These are phyloP conservation scores for Aricia agestis DNA, from an alignment of 1,140 invertebrate species.

Conservation along the genomic window DNA sequence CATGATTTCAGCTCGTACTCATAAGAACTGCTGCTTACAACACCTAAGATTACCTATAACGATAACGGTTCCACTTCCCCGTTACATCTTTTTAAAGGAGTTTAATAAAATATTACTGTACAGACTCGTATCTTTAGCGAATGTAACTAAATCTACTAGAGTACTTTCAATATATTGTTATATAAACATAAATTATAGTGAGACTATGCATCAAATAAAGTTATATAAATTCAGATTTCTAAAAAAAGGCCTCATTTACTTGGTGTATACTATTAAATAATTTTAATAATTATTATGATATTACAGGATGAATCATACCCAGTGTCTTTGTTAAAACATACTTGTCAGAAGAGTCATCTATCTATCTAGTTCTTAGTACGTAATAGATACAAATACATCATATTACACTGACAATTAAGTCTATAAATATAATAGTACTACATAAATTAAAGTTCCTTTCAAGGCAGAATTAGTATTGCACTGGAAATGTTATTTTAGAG, in stretches of 20 bases:
- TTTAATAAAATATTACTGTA: slow-evolving; percentile 6
- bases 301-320: slow-evolving; percentile 9
- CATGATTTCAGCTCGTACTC: slow-evolving; percentile 63
- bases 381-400: neutral
- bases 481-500: too few relatives aligned
- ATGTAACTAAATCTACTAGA: slow-evolving; percentile 11
- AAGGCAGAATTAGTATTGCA: too few relatives aligned
- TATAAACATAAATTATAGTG: neutral
- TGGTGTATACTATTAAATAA: slow-evolving; percentile 39
- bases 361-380: too few relatives aligned
- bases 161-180: slow-evolving; percentile 6
- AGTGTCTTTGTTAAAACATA: neutral
- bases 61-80: neutral
- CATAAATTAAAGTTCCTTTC: too few relatives aligned
- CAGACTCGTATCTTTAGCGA: neutral
- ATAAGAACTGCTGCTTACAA: slow-evolving; percentile 66
- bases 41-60: slow-evolving; percentile 10
- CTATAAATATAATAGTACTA: too few relatives aligned
- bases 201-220: slow-evolving; percentile 28
- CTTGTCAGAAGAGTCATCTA: neutral
- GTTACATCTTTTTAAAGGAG: neutral
- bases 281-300: neutral
- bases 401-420: too few relatives aligned
- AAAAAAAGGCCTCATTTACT: slow-evolving; percentile 56
- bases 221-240: slow-evolving; percentile 38